These are phyloP conservation scores for Mugil cephalus DNA, from an alignment of 2,113 vertebrate genomes.

Conservation along the genomic window DNA sequence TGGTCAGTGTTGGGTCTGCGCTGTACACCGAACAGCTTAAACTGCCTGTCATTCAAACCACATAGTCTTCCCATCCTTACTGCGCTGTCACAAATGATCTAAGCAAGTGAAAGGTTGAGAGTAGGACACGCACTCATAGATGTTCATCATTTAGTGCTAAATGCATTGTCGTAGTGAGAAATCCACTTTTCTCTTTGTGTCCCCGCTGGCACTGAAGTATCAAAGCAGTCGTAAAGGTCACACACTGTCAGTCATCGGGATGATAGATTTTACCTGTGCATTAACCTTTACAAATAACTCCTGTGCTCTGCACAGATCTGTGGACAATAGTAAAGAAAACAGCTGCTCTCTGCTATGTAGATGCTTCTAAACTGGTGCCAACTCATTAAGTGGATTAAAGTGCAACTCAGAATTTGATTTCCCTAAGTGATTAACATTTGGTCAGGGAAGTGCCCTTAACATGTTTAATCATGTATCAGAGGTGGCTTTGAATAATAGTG, in stretches of 20 bases:
- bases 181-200: too few relatives aligned
- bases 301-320: neutral
- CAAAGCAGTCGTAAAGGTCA: too few relatives aligned
- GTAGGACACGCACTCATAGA: too few relatives aligned
- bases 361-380: constrained; percentile 6
- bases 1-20: too few relatives aligned
- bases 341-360: neutral
- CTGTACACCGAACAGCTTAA: too few relatives aligned
- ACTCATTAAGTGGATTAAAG: constrained; percentile 3
- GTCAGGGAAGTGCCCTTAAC: constrained; percentile 27
- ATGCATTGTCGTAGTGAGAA: too few relatives aligned
- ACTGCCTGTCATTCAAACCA: too few relatives aligned
- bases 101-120: too few relatives aligned
- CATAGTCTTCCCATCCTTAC: too few relatives aligned
- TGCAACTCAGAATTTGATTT: constrained; percentile 29
- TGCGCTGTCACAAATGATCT: too few relatives aligned
- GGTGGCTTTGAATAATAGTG: constrained; percentile 16
- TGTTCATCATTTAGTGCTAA: too few relatives aligned
- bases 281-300: neutral
- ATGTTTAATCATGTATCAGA: constrained; percentile 33
- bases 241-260: neutral
- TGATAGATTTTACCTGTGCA: neutral
- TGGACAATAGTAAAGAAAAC: neutral
- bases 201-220: too few relatives aligned
- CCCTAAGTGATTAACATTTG: constrained; percentile 27